Conservation (phyloP, 2,113 vertebrate species). For the Cathartes aura region DNA sequence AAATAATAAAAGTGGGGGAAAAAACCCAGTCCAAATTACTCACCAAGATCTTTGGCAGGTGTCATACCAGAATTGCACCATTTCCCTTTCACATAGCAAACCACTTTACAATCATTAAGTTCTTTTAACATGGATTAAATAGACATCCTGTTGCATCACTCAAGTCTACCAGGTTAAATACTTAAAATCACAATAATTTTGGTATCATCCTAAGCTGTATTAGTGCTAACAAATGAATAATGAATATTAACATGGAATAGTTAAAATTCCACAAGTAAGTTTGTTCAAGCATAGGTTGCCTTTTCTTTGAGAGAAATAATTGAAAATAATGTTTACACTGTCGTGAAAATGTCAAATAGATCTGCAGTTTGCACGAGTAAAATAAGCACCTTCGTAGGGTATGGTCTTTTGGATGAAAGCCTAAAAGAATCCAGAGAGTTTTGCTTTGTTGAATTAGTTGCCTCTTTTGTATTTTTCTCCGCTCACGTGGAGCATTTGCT, state of each 20-base stretch:
- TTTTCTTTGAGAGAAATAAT: not conserved
- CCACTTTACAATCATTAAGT: not conserved
- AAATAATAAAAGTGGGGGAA: not conserved
- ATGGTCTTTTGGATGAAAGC: not conserved
- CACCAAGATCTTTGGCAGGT: not conserved
- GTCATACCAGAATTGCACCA: not conserved
- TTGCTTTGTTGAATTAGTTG: not conserved
- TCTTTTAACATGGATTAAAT: not conserved
- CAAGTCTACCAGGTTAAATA: not conserved
- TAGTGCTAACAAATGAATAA: not conserved
- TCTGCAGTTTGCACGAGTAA: not conserved
- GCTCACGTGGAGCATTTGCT: not conserved
- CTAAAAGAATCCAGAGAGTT: not conserved
- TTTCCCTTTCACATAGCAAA: not conserved
- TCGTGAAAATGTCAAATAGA: not conserved
- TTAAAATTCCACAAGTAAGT: not conserved
- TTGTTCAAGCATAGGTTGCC: not conserved
- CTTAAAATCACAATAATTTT: not conserved
- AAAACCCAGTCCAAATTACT: not conserved
- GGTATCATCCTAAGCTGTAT: not conserved
- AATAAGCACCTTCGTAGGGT: not conserved
- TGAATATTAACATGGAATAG: not conserved
- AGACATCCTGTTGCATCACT: not conserved
- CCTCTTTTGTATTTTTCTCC: not conserved
- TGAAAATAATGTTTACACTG: not conserved